Evolutionary conservation across 1,140 invertebrate genomes (phyloP), one percentile per base, ranked within the genome.

Genomic region (Zaprionus lachaisei): DNA sequence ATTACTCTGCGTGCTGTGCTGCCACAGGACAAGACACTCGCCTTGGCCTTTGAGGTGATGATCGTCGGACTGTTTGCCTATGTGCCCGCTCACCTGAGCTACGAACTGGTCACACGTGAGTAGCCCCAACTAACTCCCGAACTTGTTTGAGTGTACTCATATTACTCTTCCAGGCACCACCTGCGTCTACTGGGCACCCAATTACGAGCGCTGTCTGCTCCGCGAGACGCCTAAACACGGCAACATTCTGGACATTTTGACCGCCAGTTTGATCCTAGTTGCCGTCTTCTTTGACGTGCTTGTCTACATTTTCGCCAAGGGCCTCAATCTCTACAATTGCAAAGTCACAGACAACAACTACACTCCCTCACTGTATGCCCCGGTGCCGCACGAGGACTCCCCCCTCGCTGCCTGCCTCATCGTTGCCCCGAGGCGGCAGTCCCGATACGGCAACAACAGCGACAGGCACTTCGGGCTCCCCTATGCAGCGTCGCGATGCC

Each of bases 1-100:
- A 94, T 96, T 11, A 94, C 92, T 2, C 68, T 96, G 12, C 93
- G 95, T 76, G 92, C 93, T 31, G 94, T 95, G 5, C 82, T 93
- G 66, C 77, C 91, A 0, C 94, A 94, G 81, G 95, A 96, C 67
- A 96, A 95, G 81, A 91, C 95, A 0, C 68, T 95, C 24, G 93
- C 94, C 0, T 92, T 96, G 72, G 95, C 94, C n/a, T 94, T 95
- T 22, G 93, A 94, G 73, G 77, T 95, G 34, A 93, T 93, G 51
- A 91, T 94, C 15, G 77, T 94, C 2, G 93, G 93, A 0, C 71
- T 95, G 1, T 93, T 95, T 11, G 93, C 94, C 15, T 94, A 94
- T 77, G 77, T 95, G 5, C 94, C 94, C 1, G 94, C 94, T 3
- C 94, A 94, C 91, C 76, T 95, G 9, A 83, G 93, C 31, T 95